Evolutionary conservation across 2,888 invertebrate genomes (phyloP), one percentile per base, ranked within the genome.

Genomic region (Hypolimnas misippus): DNA sequence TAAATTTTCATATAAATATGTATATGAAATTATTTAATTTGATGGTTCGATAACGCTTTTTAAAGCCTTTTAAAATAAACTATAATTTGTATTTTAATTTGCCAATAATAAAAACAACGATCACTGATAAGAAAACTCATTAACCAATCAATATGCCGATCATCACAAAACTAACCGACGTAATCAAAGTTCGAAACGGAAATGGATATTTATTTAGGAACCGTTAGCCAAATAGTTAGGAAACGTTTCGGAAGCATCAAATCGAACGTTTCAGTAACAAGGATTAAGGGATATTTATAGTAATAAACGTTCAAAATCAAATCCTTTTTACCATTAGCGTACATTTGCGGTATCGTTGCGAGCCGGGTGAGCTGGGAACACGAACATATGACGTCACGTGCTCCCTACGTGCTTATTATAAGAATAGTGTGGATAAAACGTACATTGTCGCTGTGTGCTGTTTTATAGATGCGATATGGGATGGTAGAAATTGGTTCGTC

Each of bases 351-450:
- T 53, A 40, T 49, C 21, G 35, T 49, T 38, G 46, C 19, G 53
- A 62, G 29, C 53, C 17, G 49, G n/a, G n/a, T n/a, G n/a, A n/a
- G n/a, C n/a, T n/a, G 16, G 17, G 44, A 62, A 46, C 52, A 52
- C 33, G n/a, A 31, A n/a, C 38, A 14, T 49, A 58, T 57, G 62
- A 51, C 17, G 62, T 35, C 62, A 63, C 62, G 54, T 62, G 62
- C 31, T 54, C 40, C 17, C 31, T 62, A 57, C 62, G 57, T 63
- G 62, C 40, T 57, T 63, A 35, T 58, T 49, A 54, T 63, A 54
- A 63, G 49, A 54, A 54, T 62, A 57, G 52, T 50, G n/a, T 21
- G 46, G 33, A 16, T 46, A 46, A 46, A 56, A 51, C 44, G 44
- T 46, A 21, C 21, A 46, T 21, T 46, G 21, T 62, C 50, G 40